phyloP scores from a whole-genome alignment of 2,113 vertebrate genomes.

The Bubo scandiacus region DNA sequence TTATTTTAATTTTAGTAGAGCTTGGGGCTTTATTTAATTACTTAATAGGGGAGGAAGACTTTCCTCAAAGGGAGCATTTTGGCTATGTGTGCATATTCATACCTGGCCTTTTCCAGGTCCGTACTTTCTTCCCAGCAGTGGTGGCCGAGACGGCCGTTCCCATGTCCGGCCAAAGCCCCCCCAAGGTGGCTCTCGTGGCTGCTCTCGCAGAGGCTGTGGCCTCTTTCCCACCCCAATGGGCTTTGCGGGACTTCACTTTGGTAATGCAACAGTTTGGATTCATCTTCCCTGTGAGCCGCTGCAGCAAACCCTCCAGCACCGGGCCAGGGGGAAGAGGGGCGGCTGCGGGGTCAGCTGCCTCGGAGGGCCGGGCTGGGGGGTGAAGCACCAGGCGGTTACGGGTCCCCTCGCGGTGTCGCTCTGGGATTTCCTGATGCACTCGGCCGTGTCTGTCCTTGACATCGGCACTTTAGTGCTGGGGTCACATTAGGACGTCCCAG shows the following conservation, averaged over 20 bases:
- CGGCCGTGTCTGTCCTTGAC: not conserved
- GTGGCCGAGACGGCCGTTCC: rapidly evolving
- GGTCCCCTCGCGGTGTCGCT: not conserved
- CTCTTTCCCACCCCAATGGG: not conserved
- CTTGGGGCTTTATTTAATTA: slow-evolving; percentile 40
- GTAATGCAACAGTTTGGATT: not conserved
- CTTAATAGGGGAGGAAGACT: slow-evolving; percentile 34
- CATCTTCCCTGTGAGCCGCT: not conserved
- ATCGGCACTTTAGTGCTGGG: rapidly evolving
- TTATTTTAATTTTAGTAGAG: slow-evolving; percentile 58
- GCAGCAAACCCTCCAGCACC: not conserved
- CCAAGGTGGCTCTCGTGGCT: rapidly evolving
- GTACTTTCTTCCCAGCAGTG: not conserved
- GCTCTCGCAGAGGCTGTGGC: not conserved
- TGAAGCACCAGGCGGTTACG: not conserved
- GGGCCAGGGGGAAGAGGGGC: not conserved
- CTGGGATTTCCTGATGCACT: not conserved
- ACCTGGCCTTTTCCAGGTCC: not conserved
- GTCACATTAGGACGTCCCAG: not conserved
- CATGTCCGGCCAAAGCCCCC: not conserved
- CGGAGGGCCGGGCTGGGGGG: not conserved
- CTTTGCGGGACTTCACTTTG: not conserved
- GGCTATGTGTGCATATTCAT: not conserved
- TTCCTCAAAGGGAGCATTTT: not conserved
- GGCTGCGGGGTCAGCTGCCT: not conserved